Evolutionary conservation across 2,113 vertebrate species (phyloP), one percentile per base, ranked within the genome.

Genomic region (Callionymus lyra): DNA sequence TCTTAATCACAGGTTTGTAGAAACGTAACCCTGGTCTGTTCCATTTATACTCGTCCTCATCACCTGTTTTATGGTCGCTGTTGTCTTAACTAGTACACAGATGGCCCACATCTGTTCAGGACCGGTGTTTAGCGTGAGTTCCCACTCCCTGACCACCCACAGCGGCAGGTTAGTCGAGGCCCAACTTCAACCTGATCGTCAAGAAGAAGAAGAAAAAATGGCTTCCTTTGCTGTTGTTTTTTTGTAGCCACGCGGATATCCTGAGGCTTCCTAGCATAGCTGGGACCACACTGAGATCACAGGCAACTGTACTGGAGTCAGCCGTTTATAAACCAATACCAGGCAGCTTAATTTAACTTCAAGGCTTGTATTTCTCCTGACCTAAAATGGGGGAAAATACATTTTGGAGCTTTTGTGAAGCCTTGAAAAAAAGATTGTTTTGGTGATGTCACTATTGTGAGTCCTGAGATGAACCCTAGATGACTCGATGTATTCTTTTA

Each of bases 241-340:
- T 63, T n/a, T n/a, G n/a, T 55, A 64, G 50, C 49, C 38, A 10
- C 44, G 53, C 10, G 44, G 80, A 83, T 74, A 74, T 86, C 75
- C 84, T 84, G 55, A 53, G 34, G 32, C 60, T 59, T 56, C 47
- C 49, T 55, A 13, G 40, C 58, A 46, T 49, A 57, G 57, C n/a
- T 34, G 53, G 12, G 36, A 65, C 73, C 71, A 44, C 50, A 16
- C 73, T 65, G 69, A 76, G 72, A 71, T 76, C 64, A 63, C 50
- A 62, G 54, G 42, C 54, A 47, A 18, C 56, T 49, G 50, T 34
- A 34, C 21, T 18, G 14, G 8, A 19, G 37, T 13, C 16, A n/a
- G n/a, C n/a, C n/a, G n/a, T n/a, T n/a, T n/a, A n/a, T 36, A 50
- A 19, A 34, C 12, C n/a, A 16, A 9, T 3, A 55, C 46, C 44